phyloP scores from a whole-genome alignment of 2,888 invertebrate species.

The Eupithecia abbreviata region DNA sequence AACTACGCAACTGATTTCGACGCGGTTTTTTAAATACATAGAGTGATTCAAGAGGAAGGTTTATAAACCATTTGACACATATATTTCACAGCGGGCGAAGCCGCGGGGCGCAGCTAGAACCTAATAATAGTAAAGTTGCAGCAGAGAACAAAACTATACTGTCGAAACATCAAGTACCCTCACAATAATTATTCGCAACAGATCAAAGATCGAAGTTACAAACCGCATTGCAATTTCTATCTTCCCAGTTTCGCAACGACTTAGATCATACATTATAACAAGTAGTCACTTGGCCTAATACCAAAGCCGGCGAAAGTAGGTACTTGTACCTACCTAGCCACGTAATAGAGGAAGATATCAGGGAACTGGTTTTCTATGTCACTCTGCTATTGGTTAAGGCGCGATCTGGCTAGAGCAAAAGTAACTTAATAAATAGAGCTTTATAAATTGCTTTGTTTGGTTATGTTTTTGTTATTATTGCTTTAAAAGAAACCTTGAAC shows the following conservation, averaged over 20 bases:
- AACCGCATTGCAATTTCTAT: not conserved
- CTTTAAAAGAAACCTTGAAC: no score
- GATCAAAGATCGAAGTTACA: not conserved
- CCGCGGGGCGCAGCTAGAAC: no score
- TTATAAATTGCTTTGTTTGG: no score
- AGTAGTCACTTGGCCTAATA: not conserved
- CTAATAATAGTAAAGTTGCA: no score
- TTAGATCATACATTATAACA: slow-evolving; percentile 3
- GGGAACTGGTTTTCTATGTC: slow-evolving; percentile 31
- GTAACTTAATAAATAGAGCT: not conserved
- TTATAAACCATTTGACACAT: no score
- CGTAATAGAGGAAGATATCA: slow-evolving; percentile 35
- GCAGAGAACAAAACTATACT: not conserved
- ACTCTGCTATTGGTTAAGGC: slow-evolving; percentile 18
- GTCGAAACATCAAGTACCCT: not conserved
- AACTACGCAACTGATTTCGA: no score
- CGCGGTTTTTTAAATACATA: no score
- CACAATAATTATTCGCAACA: not conserved
- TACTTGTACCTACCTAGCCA: not conserved
- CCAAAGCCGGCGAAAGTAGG: slow-evolving; percentile 20
- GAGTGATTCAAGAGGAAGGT: no score
- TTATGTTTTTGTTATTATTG: no score
- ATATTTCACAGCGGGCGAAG: no score
- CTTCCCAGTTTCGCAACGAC: slow-evolving; percentile 5
- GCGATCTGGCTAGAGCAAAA: not conserved